Percentiles rank a stretch among this genome's conserved stretches.
Conservation (phyloP, 2,797 vertebrate species). For the Clarias platycephalus region DNA sequence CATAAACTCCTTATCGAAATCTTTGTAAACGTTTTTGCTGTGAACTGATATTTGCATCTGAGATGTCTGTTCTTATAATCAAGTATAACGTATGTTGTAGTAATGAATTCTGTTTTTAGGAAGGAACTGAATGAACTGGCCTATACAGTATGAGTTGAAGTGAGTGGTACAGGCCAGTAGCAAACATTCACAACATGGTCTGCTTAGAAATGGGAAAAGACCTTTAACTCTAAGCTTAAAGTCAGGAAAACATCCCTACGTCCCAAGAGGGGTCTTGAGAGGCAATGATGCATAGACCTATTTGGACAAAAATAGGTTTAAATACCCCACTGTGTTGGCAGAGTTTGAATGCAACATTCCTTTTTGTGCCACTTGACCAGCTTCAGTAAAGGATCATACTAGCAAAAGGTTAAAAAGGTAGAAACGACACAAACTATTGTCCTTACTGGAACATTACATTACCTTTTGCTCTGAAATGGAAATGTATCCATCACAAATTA, state of each 20-base stretch:
- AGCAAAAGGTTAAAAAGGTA: not conserved
- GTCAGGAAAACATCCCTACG: not conserved
- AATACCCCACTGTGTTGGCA: not conserved
- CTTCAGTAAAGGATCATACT: not conserved
- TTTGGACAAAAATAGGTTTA: slow-evolving; percentile 7
- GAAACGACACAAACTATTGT: too few species aligned
- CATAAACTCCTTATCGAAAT: not conserved
- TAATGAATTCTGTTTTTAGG: not conserved
- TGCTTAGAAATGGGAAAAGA: slow-evolving; percentile 12
- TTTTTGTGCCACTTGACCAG: not conserved
- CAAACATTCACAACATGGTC: not conserved
- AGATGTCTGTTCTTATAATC: not conserved
- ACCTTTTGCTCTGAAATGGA: not conserved
- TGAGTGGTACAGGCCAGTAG: too few species aligned
- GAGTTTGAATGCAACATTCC: not conserved
- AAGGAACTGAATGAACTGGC: not conserved
- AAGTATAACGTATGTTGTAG: not conserved
- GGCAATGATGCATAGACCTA: not conserved
- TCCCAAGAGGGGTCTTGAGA: not conserved
- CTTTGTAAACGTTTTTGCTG: not conserved
- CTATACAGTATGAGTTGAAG: not conserved
- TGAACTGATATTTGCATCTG: not conserved
- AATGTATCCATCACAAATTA: not conserved
- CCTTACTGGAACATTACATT: not conserved
- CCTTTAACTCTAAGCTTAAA: not conserved